These are phyloP conservation scores for Mungos mungo DNA, from an alignment of 2,113 vertebrate genomes.

Conservation along the genomic window DNA sequence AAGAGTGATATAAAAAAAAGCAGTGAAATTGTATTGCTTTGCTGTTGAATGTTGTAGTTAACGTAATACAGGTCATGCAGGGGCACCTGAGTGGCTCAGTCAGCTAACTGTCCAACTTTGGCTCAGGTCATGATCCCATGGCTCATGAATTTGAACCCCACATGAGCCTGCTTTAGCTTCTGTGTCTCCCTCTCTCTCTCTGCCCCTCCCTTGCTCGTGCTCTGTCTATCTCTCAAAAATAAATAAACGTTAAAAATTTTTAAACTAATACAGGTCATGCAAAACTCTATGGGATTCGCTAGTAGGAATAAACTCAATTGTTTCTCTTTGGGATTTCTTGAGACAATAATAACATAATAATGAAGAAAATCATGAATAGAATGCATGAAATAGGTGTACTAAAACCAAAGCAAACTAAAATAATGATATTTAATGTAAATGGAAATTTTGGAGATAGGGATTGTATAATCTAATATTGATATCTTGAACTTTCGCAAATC, in stretches of 20 bases:
- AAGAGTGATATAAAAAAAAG: background rate
- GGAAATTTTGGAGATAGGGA: background rate
- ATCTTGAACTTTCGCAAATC: background rate
- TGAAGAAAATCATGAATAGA: background rate
- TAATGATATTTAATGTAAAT: background rate
- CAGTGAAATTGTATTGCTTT: background rate
- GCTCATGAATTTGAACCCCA: too few relatives aligned
- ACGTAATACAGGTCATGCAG: conserved; percentile 6
- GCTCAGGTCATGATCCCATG: too few relatives aligned
- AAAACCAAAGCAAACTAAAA: background rate
- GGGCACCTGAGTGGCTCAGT: too few relatives aligned
- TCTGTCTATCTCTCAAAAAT: too few relatives aligned
- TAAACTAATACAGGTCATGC: background rate
- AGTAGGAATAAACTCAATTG: background rate
- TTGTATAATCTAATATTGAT: background rate
- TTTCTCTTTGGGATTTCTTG: conserved; percentile 14
- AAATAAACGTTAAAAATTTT: too few relatives aligned
- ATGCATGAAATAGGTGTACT: background rate
- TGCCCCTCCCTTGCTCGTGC: too few relatives aligned
- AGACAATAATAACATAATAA: background rate
- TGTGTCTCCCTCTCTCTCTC: too few relatives aligned
- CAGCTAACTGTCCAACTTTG: too few relatives aligned
- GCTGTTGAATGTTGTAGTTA: background rate
- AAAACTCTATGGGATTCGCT: background rate
- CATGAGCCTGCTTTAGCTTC: too few relatives aligned